Evolutionary conservation across 1,140 invertebrate genomes (phyloP).

Genomic region (Diorhabda carinulata): DNA sequence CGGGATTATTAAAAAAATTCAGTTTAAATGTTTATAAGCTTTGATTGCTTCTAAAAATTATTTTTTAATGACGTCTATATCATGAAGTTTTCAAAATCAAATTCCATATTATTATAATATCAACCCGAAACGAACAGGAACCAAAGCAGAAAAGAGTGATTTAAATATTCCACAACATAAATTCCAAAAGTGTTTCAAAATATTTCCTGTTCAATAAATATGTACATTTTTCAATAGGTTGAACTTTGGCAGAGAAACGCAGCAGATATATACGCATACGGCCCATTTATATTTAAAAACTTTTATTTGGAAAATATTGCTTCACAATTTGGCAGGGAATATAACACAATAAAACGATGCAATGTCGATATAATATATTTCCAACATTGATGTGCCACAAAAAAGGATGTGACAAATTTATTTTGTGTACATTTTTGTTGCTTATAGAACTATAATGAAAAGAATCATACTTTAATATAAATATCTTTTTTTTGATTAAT

Average conservation of each 20-base stretch:
- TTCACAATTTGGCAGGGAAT: slow-evolving; percentile 31
- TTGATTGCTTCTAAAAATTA: too few species aligned
- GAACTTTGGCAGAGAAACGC: slow-evolving; percentile 25
- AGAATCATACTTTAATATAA: neutral
- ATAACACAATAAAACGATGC: slow-evolving; percentile 23
- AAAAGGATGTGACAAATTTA: too few species aligned
- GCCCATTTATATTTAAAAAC: slow-evolving; percentile 33
- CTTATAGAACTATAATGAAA: neutral
- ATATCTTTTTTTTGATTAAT: neutral
- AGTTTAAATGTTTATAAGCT: too few species aligned
- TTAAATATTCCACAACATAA: slow-evolving; percentile 20
- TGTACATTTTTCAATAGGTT: slow-evolving; percentile 23
- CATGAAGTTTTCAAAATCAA: too few species aligned
- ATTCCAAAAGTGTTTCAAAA: slow-evolving; percentile 22
- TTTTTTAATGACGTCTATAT: too few species aligned
- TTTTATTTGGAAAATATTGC: slow-evolving; percentile 31
- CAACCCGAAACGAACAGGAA: neutral
- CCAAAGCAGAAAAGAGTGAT: slow-evolving; percentile 9
- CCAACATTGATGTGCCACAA: too few species aligned
- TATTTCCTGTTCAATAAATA: slow-evolving; percentile 25
- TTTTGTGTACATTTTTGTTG: neutral
- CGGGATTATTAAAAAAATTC: too few species aligned
- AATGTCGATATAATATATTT: too few species aligned
- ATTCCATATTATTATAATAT: neutral
- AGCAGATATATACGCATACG: slow-evolving; percentile 26